phyloP scores from a whole-genome alignment of 2,797 vertebrate genomes.

The Liasis olivaceus region DNA sequence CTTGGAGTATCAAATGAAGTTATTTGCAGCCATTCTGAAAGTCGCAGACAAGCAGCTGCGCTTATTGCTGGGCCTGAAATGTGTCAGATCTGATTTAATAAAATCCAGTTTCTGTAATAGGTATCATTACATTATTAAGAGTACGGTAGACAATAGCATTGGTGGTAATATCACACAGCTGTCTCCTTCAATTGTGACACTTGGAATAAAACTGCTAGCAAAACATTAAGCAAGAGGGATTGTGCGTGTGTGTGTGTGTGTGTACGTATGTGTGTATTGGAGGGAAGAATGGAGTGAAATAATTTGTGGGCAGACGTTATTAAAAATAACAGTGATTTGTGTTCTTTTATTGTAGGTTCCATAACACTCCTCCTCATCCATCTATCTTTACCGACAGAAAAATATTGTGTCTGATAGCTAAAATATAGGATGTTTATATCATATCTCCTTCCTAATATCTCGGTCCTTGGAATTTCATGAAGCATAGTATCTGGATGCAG shows the following conservation, averaged over 20 bases:
- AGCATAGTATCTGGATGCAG: neutral
- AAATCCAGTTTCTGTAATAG: constrained; percentile 7
- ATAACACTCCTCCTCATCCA: constrained; percentile 53
- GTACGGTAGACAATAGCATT: neutral
- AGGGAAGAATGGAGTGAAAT: constrained; percentile 40
- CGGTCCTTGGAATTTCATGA: constrained; percentile 58
- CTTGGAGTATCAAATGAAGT: neutral
- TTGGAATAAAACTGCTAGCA: neutral
- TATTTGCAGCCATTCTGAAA: neutral
- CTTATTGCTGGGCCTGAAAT: constrained; percentile 6
- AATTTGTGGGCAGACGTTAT: constrained; percentile 35
- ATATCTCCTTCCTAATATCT: constrained; percentile 69
- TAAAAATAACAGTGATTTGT: constrained; percentile 65
- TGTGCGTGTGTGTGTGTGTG: neutral
- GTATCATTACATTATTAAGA: neutral
- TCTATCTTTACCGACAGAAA: constrained; percentile 41
- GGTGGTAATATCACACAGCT: neutral
- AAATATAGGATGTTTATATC: constrained; percentile 73
- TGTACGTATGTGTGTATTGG: neutral
- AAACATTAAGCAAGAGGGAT: constrained; percentile 52
- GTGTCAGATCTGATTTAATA: constrained; percentile 24
- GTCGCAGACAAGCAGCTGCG: neutral
- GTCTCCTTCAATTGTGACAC: neutral
- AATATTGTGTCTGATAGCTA: constrained; percentile 63
- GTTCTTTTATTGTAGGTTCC: constrained; percentile 62